These are phyloP conservation scores for Prenolepis imparis DNA, from an alignment of 2,888 invertebrate genomes.

Conservation along the genomic window DNA sequence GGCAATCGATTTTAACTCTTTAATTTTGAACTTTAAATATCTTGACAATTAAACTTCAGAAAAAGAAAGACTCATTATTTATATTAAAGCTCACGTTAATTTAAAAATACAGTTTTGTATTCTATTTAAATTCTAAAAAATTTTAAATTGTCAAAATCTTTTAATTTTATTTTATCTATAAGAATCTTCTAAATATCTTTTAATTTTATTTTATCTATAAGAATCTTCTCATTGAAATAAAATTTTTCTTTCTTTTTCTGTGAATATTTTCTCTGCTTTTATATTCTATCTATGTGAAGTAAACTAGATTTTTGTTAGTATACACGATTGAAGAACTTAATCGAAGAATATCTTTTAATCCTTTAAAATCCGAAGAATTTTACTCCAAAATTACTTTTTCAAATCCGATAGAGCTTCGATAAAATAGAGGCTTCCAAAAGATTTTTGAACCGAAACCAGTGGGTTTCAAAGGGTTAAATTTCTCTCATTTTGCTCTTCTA, in stretches of 20 bases:
- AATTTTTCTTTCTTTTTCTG: neutral
- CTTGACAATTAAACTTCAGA: neutral
- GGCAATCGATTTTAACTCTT: neutral
- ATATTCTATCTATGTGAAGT: neutral
- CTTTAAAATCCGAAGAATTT: slow-evolving; percentile 12
- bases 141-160: neutral
- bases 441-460: slow-evolving; percentile 15
- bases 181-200: too few relatives aligned
- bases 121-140: neutral
- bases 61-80: neutral
- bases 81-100: neutral
- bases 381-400: slow-evolving; percentile 11
- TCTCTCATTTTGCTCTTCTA: neutral
- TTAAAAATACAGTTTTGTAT: neutral
- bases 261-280: neutral
- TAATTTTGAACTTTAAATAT: slow-evolving; percentile 12
- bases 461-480: slow-evolving; percentile 12
- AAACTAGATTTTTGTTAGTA: slow-evolving; percentile 1
- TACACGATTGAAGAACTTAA: neutral
- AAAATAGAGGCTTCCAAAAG: slow-evolving; percentile 1
- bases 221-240: neutral
- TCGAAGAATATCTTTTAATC: slow-evolving; percentile 13
- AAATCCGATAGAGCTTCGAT: slow-evolving; percentile 1
- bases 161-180: neutral
- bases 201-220: neutral